Percentiles rank a stretch among this genome's conserved stretches.
Conservation (phyloP, 2,888 invertebrate genomes). For the Tipula helvola region DNA sequence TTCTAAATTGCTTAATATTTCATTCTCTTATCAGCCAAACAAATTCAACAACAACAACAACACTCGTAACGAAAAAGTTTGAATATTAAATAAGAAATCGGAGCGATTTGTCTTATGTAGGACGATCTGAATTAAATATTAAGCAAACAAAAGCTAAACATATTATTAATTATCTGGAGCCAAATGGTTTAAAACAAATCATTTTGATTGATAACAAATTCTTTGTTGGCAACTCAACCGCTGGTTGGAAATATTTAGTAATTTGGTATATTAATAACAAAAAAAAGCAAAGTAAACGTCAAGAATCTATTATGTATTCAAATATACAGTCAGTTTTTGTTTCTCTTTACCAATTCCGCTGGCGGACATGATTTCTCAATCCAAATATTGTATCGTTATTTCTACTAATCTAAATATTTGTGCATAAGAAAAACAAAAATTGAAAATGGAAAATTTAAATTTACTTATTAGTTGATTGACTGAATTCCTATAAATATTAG, state of each 20-base stretch:
- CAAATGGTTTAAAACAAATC: background rate
- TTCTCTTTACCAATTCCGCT: background rate
- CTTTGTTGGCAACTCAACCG: background rate
- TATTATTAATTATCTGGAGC: background rate
- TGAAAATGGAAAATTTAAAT: background rate
- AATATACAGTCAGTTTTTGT: background rate
- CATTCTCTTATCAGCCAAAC: background rate
- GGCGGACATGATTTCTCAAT: background rate
- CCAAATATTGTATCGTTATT: background rate
- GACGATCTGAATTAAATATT: too few species aligned
- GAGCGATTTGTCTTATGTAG: background rate
- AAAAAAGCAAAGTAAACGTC: background rate
- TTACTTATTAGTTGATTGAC: background rate
- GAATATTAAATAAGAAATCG: background rate
- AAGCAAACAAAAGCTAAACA: background rate
- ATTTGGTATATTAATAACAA: background rate
- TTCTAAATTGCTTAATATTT: background rate
- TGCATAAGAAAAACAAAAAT: background rate
- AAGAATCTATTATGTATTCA: background rate
- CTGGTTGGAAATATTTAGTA: background rate
- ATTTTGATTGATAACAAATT: background rate
- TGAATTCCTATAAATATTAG: background rate
- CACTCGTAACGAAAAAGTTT: background rate
- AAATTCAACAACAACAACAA: background rate
- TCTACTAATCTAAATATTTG: background rate